A percentile compares a stretch with the other conserved stretches of the same genome.
These are phyloP conservation scores for Apodemia mormo DNA, from an alignment of 2,888 invertebrate genomes.

Conservation along the genomic window DNA sequence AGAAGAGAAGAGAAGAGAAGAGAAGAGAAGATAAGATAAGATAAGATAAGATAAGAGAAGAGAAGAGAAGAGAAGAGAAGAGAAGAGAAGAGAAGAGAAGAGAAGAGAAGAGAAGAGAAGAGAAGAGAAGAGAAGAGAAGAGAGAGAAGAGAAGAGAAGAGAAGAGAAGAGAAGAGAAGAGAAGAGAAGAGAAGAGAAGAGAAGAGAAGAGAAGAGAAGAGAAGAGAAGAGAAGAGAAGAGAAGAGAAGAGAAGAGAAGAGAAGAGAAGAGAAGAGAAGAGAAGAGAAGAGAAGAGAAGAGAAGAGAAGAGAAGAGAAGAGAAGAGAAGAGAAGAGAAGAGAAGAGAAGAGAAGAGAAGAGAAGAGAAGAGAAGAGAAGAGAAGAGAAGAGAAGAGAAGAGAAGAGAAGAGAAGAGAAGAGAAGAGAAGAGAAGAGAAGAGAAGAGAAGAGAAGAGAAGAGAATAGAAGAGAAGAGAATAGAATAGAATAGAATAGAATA, in stretches of 20 bases:
- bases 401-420: too few relatives aligned
- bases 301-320: too few relatives aligned
- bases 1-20: neutral
- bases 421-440: too few relatives aligned
- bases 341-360: too few relatives aligned
- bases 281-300: too few relatives aligned
- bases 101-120: conserved; percentile 5
- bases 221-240: neutral
- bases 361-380: too few relatives aligned
- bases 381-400: too few relatives aligned
- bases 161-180: neutral
- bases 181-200: neutral
- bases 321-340: too few relatives aligned
- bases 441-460: too few relatives aligned
- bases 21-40: conserved; percentile 5
- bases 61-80: conserved; percentile 7
- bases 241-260: conserved; percentile 11
- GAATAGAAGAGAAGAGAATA: too few relatives aligned
- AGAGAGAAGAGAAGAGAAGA: conserved; percentile 1
- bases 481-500: too few relatives aligned
- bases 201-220: conserved; percentile 2
- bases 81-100: conserved; percentile 1
- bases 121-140: neutral
- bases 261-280: conserved; percentile 3
- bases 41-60: conserved; percentile 9